These are phyloP conservation scores for Microdon myrmicae DNA, from an alignment of 2,888 invertebrate species.

Conservation along the genomic window DNA sequence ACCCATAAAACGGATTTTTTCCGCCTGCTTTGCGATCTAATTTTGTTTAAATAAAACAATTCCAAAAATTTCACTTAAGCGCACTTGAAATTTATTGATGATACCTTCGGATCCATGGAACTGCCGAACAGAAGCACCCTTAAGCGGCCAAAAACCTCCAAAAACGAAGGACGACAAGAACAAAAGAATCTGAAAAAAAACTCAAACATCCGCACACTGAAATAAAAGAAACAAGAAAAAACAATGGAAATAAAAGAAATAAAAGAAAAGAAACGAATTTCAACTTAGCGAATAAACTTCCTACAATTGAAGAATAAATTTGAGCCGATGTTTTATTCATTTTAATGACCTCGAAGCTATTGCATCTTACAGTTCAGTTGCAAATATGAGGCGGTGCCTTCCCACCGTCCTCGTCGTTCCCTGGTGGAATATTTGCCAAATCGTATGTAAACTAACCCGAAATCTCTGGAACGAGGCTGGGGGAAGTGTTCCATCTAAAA, in stretches of 20 bases:
- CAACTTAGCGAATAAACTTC: constrained; percentile 46
- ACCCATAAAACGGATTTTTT: no score
- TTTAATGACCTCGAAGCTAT: constrained; percentile 46
- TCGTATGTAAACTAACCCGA: constrained; percentile 49
- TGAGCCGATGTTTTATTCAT: constrained; percentile 48
- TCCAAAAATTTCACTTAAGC: constrained; percentile 10
- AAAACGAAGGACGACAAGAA: no score
- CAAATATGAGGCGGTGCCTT: constrained; percentile 46
- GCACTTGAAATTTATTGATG: constrained; percentile 40
- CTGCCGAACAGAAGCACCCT: constrained; percentile 43
- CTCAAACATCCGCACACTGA: constrained; percentile 26
- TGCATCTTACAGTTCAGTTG: constrained; percentile 45
- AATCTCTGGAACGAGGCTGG: constrained; percentile 17
- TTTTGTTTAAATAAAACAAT: no score
- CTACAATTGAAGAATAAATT: constrained; percentile 50
- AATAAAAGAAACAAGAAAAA: constrained; percentile 6
- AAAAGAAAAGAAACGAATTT: constrained; percentile 14
- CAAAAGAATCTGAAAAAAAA: constrained; percentile 5
- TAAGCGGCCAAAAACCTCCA: constrained; percentile 25
- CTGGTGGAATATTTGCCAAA: constrained; percentile 48
- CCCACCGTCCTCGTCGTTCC: constrained; percentile 43
- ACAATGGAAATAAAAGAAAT: constrained; percentile 1
- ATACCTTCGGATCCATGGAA: constrained; percentile 34
- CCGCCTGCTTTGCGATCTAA: no score
- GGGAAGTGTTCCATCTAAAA: no score